Evolutionary conservation across 1,140 invertebrate genomes (phyloP).

Genomic region (Amphibalanus amphitrite): DNA sequence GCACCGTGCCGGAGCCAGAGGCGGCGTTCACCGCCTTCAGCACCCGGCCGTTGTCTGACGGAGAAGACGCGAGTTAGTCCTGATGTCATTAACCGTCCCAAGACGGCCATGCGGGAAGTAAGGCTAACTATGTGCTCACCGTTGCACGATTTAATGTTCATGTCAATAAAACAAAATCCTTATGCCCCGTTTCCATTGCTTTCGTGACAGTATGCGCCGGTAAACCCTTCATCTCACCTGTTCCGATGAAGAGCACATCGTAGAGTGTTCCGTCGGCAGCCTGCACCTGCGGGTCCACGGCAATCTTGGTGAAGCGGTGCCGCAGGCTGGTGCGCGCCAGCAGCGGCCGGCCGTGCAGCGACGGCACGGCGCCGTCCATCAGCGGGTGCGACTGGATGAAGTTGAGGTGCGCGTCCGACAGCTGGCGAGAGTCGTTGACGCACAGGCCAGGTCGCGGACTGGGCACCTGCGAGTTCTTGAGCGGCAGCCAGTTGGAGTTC

Average conservation of each 20-base stretch:
- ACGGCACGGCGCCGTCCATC: conserved; percentile 33
- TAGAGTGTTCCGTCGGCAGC: conserved; percentile 57
- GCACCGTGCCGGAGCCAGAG: conserved; percentile 42
- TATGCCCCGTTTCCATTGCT: too few species aligned
- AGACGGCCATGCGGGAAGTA: too few species aligned
- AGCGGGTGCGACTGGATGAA: conserved; percentile 36
- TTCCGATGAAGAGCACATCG: conserved; percentile 74
- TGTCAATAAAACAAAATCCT: too few species aligned
- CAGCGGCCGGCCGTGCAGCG: conserved; percentile 18
- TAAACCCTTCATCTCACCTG: too few species aligned
- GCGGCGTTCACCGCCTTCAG: conserved; percentile 33
- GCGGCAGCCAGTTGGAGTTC: conserved; percentile 80
- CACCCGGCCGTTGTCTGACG: conserved; percentile 32
- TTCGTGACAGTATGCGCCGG: too few species aligned
- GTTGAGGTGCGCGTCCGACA: conserved; percentile 29
- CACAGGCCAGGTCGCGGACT: conserved; percentile 21
- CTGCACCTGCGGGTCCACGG: conserved; percentile 81
- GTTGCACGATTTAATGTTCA: too few species aligned
- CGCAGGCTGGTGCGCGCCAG: conserved; percentile 18
- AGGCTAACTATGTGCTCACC: too few species aligned
- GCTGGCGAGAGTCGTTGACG: conserved; percentile 27
- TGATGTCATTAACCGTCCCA: too few species aligned
- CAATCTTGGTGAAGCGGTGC: conserved; percentile 77
- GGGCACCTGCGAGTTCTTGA: conserved; percentile 27
- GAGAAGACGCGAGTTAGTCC: too few species aligned